phyloP scores from a whole-genome alignment of 2,888 invertebrate species.

The Andrena bucephala region DNA sequence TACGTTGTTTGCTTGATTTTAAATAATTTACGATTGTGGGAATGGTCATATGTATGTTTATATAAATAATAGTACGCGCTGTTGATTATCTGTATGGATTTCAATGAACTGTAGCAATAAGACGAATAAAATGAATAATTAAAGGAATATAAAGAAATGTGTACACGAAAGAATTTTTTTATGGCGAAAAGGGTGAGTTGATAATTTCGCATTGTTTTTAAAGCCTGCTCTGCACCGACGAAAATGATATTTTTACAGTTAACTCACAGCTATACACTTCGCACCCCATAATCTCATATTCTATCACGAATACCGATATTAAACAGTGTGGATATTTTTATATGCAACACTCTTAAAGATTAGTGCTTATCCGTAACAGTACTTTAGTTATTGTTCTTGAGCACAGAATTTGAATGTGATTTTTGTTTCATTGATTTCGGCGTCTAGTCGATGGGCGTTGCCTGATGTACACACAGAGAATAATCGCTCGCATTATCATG shows the following conservation, averaged over 20 bases:
- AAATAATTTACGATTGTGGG: no score
- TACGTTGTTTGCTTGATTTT: no score
- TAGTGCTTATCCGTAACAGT: conserved; percentile 67
- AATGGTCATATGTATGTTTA: no score
- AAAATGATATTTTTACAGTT: conserved; percentile 57
- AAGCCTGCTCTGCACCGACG: conserved; percentile 52
- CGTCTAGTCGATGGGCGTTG: conserved; percentile 59
- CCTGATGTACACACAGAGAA: background rate
- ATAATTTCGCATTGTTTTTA: background rate
- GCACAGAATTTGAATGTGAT: conserved; percentile 77
- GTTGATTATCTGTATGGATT: no score
- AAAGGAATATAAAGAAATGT: background rate
- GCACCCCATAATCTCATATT: conserved; percentile 49
- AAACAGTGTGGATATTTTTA: conserved; percentile 76
- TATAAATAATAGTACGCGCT: no score
- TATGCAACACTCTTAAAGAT: conserved; percentile 77
- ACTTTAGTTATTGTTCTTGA: conserved; percentile 83
- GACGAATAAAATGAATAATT: background rate
- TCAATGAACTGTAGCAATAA: no score
- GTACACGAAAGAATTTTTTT: background rate
- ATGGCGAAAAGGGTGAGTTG: background rate
- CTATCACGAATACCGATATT: conserved; percentile 75
- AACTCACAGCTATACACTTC: conserved; percentile 63
- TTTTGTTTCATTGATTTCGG: conserved; percentile 54
- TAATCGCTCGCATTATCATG: background rate